Percentiles rank a stretch among this genome's conserved stretches.
These are phyloP conservation scores for Anagyrus pseudococci DNA, from an alignment of 2,888 invertebrate species.

Conservation along the genomic window DNA sequence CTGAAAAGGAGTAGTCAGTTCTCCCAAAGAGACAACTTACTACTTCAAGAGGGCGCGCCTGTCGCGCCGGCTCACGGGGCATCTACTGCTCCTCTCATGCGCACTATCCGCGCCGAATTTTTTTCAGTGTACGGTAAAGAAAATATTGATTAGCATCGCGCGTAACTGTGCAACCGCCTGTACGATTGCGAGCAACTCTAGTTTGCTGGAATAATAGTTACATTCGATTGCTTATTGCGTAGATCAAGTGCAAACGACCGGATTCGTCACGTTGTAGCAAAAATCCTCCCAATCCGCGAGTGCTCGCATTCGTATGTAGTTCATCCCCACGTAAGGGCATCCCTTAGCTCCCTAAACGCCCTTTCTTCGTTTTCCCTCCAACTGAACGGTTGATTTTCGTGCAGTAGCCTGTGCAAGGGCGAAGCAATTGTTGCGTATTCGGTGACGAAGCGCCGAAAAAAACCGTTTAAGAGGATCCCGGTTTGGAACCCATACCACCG, in stretches of 20 bases:
- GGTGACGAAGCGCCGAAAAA: slow-evolving; percentile 21
- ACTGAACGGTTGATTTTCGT: background rate
- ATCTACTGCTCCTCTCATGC: too few relatives aligned
- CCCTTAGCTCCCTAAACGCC: background rate
- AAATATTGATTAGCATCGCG: background rate
- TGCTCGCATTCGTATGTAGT: slow-evolving; percentile 39
- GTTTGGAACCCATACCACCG: too few relatives aligned
- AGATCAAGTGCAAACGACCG: slow-evolving; percentile 17
- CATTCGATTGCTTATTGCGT: slow-evolving; percentile 42
- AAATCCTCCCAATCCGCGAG: slow-evolving; percentile 33
- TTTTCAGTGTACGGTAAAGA: too few relatives aligned
- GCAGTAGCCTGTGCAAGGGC: slow-evolving; percentile 7
- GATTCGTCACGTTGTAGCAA: slow-evolving; percentile 26
- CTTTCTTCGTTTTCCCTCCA: background rate
- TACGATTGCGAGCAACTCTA: slow-evolving; percentile 46
- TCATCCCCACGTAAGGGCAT: slow-evolving; percentile 16
- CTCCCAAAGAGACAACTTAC: too few relatives aligned
- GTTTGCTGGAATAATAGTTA: slow-evolving; percentile 41
- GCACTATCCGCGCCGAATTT: too few relatives aligned
- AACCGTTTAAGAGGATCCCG: slow-evolving; percentile 19
- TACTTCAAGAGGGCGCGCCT: too few relatives aligned
- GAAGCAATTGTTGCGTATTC: slow-evolving; percentile 17
- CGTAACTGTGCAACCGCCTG: slow-evolving; percentile 13
- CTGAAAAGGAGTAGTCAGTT: too few relatives aligned
- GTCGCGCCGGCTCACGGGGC: too few relatives aligned